Conservation (phyloP, 2,888 invertebrate genomes). For the Megamerina dolium region DNA sequence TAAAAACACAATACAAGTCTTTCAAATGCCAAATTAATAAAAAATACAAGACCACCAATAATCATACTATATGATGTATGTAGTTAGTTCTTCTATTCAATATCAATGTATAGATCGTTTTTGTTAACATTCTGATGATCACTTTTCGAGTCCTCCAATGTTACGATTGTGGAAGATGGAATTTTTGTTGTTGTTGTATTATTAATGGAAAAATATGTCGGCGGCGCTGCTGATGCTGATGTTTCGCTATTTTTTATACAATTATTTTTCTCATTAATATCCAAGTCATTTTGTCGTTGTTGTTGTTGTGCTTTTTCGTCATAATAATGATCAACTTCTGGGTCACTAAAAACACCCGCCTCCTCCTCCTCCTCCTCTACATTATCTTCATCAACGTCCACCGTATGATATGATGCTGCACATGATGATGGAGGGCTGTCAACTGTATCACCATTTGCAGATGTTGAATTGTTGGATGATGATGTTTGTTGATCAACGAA, state of each 20-base stretch:
- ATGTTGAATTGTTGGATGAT: background rate
- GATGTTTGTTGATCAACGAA: constrained; percentile 41
- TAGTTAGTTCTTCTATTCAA: too few species aligned
- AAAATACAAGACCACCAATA: too few species aligned
- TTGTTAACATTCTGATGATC: too few species aligned
- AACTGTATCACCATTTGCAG: constrained; percentile 7
- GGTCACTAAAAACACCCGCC: constrained; percentile 32
- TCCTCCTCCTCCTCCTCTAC: constrained; percentile 26
- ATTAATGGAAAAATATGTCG: constrained; percentile 5
- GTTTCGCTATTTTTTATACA: too few species aligned
- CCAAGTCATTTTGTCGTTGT: constrained; percentile 2
- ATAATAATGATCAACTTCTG: constrained; percentile 35
- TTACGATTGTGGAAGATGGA: too few species aligned
- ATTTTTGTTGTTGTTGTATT: too few species aligned
- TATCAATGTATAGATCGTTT: constrained; percentile 16
- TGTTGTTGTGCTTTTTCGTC: constrained; percentile 11
- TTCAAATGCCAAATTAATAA: too few species aligned
- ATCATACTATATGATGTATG: too few species aligned
- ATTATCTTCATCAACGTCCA: constrained; percentile 21
- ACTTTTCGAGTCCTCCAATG: too few species aligned
- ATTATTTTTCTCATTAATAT: background rate
- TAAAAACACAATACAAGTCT: too few species aligned
- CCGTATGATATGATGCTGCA: constrained; percentile 14
- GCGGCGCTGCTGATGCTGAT: constrained; percentile 2
- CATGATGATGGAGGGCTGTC: constrained; percentile 11